Evolutionary conservation across 2,113 vertebrate genomes (phyloP), one percentile per base, ranked within the genome.

Genomic region (Sterna hirundo): DNA sequence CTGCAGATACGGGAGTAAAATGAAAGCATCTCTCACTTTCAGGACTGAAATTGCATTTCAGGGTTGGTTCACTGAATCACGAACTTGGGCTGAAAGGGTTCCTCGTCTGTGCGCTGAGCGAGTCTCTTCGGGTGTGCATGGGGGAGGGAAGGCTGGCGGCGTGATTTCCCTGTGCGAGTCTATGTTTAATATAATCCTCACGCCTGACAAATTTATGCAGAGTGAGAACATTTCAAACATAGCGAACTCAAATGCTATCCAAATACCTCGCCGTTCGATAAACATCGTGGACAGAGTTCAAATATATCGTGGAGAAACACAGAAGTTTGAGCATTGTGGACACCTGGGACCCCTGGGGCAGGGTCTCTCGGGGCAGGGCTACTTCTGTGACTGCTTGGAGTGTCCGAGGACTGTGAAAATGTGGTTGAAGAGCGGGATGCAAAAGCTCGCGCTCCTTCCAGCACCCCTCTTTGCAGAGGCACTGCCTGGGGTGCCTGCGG

Each of bases 201-300:
- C 42, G 61, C 93, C 57, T 77, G 86, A 90, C 82, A 91, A 93
- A 91, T 95, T 85, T 94, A 90, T 93, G 87, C 94, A 77, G 94
- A 92, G 38, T 38, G 82, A 89, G 84, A 95, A 86, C 84, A 87
- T 74, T 89, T 95, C 84, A 83, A 76, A 89, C 44, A 54, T 13
- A 60, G 70, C 10, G 4, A 55, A 82, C 69, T 64, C 5, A 8
- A 79, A 60, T 29, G 72, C 64, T 90, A 10, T 66, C 90, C 86
- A 90, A 92, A 92, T 34, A 64, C 65, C 72, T 89, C 1, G 0
- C 76, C 60, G 52, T 11, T 85, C 2, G 0, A 61, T 74, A 96
- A 94, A 82, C 74, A 69, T 26, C 40, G 3, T 12, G 40, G 88
- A 26, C 88, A 54, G 83, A 68, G 92, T 58, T 92, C 86, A 92